Conservation (phyloP, 2,113 vertebrate species). For the Mola mola region DNA sequence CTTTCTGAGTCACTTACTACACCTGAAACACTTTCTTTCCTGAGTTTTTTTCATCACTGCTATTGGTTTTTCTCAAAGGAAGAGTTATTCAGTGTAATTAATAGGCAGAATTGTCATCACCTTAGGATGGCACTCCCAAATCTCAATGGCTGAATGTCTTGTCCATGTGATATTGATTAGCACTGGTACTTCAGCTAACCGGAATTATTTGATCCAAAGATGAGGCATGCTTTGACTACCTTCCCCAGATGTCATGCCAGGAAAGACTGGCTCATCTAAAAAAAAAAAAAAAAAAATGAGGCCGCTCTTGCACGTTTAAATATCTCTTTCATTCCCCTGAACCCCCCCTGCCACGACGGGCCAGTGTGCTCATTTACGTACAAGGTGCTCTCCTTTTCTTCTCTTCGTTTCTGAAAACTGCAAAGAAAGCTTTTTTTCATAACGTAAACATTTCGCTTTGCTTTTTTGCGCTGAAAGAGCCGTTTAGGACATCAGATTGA, state of each 20-base stretch:
- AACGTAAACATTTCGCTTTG: constrained; percentile 67
- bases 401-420: constrained; percentile 46
- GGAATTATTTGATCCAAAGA: constrained; percentile 42
- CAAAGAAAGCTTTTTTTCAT: constrained; percentile 57
- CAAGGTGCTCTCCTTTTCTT: constrained; percentile 33
- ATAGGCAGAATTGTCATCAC: constrained; percentile 72
- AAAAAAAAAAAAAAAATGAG: too few species aligned
- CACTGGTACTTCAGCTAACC: constrained; percentile 49
- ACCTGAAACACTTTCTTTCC: constrained; percentile 25
- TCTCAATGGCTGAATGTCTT: constrained; percentile 41
- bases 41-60: constrained; percentile 50
- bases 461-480: constrained; percentile 45
- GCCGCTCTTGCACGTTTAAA: constrained; percentile 31
- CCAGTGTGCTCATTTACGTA: neutral
- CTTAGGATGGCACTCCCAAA: constrained; percentile 60
- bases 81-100: constrained; percentile 39
- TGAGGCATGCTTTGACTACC: constrained; percentile 44
- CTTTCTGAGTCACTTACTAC: constrained; percentile 41
- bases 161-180: constrained; percentile 77
- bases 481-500: constrained; percentile 49
- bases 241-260: constrained; percentile 52
- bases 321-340: constrained; percentile 4
- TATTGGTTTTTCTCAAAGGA: constrained; percentile 31
- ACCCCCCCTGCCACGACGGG: neutral
- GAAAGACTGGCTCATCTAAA: constrained; percentile 64